phyloP scores from a whole-genome alignment of 1,140 invertebrate species.

The Proctacanthus coquilletti region DNA sequence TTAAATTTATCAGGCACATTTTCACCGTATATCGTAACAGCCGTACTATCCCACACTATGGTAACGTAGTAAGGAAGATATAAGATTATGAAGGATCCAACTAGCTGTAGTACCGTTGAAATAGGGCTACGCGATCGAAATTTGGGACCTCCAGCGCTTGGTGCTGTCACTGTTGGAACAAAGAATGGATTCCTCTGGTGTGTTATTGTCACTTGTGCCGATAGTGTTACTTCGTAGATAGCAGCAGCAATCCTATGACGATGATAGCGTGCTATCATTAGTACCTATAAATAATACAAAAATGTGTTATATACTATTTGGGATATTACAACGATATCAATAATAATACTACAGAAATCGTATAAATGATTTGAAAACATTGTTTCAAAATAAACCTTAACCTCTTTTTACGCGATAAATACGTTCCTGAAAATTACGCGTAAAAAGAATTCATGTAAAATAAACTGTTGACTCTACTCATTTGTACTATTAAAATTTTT shows the following conservation, averaged over 20 bases:
- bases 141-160: constrained; percentile 35
- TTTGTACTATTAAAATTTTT: too few species aligned
- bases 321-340: too few species aligned
- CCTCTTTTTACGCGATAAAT: too few species aligned
- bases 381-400: too few species aligned
- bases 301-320: too few species aligned
- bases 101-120: constrained; percentile 50
- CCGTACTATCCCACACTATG: constrained; percentile 48
- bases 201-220: constrained; percentile 67
- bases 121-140: constrained; percentile 48
- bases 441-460: too few species aligned
- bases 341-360: too few species aligned
- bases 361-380: too few species aligned
- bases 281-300: constrained; percentile 44
- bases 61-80: constrained; percentile 58
- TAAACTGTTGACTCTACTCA: too few species aligned
- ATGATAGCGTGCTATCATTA: constrained; percentile 66
- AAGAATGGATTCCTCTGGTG: constrained; percentile 63
- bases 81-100: constrained; percentile 52
- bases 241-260: constrained; percentile 67
- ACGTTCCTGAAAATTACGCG: too few species aligned
- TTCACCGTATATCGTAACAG: constrained; percentile 15
- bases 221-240: constrained; percentile 68
- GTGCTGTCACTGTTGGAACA: constrained; percentile 36
- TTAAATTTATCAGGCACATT: constrained; percentile 1